These are phyloP conservation scores for Drosophila prosaltans DNA, from an alignment of 1,140 invertebrate species.

Conservation along the genomic window DNA sequence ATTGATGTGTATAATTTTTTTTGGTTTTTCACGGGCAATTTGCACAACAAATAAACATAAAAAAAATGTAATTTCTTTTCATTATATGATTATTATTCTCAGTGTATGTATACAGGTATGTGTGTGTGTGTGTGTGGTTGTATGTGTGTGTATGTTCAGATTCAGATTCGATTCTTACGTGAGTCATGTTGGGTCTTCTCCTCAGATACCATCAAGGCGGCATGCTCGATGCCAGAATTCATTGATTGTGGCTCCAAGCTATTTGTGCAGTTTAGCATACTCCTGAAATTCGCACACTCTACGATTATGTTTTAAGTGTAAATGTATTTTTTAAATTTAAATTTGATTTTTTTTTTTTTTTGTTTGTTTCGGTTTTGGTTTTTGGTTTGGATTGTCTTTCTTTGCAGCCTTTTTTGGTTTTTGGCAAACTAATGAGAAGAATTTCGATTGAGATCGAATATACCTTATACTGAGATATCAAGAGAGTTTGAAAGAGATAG, in stretches of 20 bases:
- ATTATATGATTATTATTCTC: neutral
- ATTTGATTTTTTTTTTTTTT: conserved; percentile 67
- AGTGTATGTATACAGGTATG: conserved; percentile 17
- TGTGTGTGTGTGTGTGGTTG: conserved; percentile 27
- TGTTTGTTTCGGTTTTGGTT: neutral
- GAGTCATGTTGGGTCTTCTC: conserved; percentile 91
- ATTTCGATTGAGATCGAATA: conserved; percentile 43
- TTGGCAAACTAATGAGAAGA: conserved; percentile 53
- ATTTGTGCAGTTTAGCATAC: conserved; percentile 93
- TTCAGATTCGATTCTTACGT: conserved; percentile 86
- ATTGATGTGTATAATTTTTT: conserved; percentile 37
- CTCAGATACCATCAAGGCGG: conserved; percentile 90
- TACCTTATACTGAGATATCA: neutral
- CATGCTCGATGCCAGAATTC: conserved; percentile 88
- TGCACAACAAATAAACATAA: conserved; percentile 72
- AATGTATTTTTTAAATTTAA: conserved; percentile 79
- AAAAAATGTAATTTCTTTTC: conserved; percentile 19
- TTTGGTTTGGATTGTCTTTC: conserved; percentile 57
- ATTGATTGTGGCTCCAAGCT: conserved; percentile 89
- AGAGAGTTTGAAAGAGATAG: conserved; percentile 13
- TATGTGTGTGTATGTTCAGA: conserved; percentile 31
- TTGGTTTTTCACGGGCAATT: conserved; percentile 64
- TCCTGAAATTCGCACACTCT: conserved; percentile 89
- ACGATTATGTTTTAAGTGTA: conserved; percentile 84
- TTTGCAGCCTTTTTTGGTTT: conserved; percentile 44